Conservation (phyloP, 2,888 invertebrate genomes). For the Stenolophus ochropezus region DNA sequence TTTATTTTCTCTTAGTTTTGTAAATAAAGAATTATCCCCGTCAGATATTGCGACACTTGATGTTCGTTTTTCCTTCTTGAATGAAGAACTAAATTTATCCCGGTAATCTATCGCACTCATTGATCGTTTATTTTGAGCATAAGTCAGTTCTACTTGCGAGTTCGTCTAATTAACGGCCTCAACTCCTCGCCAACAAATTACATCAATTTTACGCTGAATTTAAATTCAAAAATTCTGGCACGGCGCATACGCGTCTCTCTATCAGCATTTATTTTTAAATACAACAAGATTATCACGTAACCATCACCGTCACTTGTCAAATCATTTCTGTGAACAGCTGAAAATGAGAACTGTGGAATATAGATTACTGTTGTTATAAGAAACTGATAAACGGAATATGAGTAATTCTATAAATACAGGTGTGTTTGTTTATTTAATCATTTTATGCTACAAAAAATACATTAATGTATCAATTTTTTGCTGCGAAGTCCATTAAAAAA, state of each 20-base stretch:
- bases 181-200: slow-evolving; percentile 28
- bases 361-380: not conserved
- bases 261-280: slow-evolving; percentile 20
- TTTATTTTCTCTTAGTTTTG: not conserved
- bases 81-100: not conserved
- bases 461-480: not conserved
- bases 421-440: not conserved
- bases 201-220: slow-evolving; percentile 18
- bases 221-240: slow-evolving; percentile 10
- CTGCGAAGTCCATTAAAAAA: not conserved
- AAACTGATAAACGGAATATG: not conserved
- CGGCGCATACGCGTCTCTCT: not conserved
- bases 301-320: slow-evolving; percentile 1
- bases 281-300: slow-evolving; percentile 5
- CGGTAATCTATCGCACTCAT: slow-evolving; percentile 1
- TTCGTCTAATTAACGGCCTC: slow-evolving; percentile 8
- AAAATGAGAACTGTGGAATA: slow-evolving; percentile 5
- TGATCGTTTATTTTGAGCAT: slow-evolving; percentile 25
- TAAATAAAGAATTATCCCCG: not conserved
- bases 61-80: not conserved
- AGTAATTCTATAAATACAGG: not conserved
- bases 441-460: not conserved
- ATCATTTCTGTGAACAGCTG: not conserved
- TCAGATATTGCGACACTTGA: not conserved
- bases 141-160: slow-evolving; percentile 14